Conservation (phyloP, 2,113 vertebrate genomes). For the Callaeas wilsoni region DNA sequence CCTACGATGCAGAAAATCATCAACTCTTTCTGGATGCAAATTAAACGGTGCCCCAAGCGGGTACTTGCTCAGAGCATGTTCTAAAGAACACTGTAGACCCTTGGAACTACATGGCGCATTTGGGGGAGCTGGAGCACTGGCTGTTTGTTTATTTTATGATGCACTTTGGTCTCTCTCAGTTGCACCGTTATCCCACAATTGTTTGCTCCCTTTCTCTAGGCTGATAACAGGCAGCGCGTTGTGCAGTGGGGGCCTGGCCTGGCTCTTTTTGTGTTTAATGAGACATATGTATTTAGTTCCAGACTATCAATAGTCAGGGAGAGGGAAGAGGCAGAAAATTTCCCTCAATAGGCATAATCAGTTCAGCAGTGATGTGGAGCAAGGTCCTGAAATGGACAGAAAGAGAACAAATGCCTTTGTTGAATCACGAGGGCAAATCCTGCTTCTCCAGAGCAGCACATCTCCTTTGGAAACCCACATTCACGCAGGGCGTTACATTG, state of each 20-base stretch:
- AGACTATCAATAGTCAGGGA: background rate
- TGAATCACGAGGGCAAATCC: background rate
- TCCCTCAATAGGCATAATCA: background rate
- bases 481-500: rapidly evolving
- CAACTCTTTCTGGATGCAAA: background rate
- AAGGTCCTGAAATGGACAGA: background rate
- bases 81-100: background rate
- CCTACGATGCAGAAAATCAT: background rate
- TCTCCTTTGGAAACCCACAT: background rate
- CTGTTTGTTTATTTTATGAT: constrained; percentile 54
- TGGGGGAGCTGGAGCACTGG: constrained; percentile 18
- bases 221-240: background rate
- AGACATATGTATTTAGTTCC: background rate
- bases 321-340: background rate
- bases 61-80: background rate
- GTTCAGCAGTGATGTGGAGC: background rate
- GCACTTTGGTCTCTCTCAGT: constrained; percentile 61
- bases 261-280: background rate
- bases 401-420: background rate
- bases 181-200: constrained; percentile 56
- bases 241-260: background rate
- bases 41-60: background rate
- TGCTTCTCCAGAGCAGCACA: background rate
- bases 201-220: constrained; percentile 9
- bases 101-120: background rate